Evolutionary conservation across 2,888 invertebrate genomes (phyloP).

Genomic region (Amitus sp.): DNA sequence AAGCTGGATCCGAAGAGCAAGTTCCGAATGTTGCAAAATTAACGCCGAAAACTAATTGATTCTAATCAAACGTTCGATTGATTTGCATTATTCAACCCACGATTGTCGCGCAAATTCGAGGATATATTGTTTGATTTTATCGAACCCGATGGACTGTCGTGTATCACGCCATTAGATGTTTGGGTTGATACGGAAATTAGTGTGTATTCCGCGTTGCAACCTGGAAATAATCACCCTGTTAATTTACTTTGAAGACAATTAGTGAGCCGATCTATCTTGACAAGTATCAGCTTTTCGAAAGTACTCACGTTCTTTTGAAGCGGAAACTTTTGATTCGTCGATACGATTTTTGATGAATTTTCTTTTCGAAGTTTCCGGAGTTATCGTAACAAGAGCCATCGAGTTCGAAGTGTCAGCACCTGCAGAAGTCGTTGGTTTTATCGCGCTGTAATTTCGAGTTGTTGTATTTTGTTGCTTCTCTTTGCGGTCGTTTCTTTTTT

Average conservation of each 20-base stretch:
- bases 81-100: neutral
- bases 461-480: conserved; percentile 76
- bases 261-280: no score
- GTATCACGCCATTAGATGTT: conserved; percentile 41
- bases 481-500: neutral
- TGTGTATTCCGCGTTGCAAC: conserved; percentile 54
- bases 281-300: no score
- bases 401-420: conserved; percentile 71
- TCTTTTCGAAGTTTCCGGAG: conserved; percentile 69
- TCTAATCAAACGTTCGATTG: neutral
- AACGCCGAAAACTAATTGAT: no score
- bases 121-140: conserved; percentile 33
- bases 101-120: conserved; percentile 35
- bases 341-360: conserved; percentile 73
- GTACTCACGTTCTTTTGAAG: neutral
- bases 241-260: no score
- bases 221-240: conserved; percentile 43
- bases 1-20: no score
- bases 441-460: conserved; percentile 75
- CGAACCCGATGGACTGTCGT: conserved; percentile 48
- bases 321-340: conserved; percentile 14
- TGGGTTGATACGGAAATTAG: conserved; percentile 51
- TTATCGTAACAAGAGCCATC: conserved; percentile 76
- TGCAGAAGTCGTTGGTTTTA: conserved; percentile 68
- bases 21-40: no score